A percentile compares a stretch with the other conserved stretches of the same genome.
Evolutionary conservation across 2,113 vertebrate species (phyloP).

Genomic region (Hiodon alosoides): DNA sequence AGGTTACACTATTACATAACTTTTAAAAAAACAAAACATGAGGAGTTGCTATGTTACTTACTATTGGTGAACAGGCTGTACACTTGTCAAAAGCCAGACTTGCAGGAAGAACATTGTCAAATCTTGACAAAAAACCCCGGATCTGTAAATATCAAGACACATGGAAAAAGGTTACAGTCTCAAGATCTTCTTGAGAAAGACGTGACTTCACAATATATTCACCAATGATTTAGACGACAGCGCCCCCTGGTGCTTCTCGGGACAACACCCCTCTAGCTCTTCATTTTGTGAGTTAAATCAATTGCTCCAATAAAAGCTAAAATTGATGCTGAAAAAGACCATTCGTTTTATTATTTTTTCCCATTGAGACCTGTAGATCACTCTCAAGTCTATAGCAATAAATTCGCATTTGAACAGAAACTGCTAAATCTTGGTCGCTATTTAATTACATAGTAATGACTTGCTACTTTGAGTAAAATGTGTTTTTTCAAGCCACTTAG

Average conservation of each 20-base stretch:
- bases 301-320: too few relatives aligned
- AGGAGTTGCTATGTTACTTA: slow-evolving; percentile 57
- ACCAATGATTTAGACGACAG: slow-evolving; percentile 18
- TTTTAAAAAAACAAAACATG: neutral
- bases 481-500: too few relatives aligned
- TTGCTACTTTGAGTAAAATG: too few relatives aligned
- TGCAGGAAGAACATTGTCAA: slow-evolving; percentile 96
- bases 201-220: neutral
- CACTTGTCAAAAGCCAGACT: slow-evolving; percentile 98
- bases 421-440: too few relatives aligned
- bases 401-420: too few relatives aligned
- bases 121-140: slow-evolving; percentile 92
- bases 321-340: too few relatives aligned
- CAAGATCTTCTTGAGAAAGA: neutral
- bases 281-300: too few relatives aligned
- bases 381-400: too few relatives aligned
- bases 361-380: too few relatives aligned
- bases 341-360: too few relatives aligned
- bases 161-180: slow-evolving; percentile 3
- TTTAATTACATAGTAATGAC: too few relatives aligned
- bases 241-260: slow-evolving; percentile 32
- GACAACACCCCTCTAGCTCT: too few relatives aligned
- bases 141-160: slow-evolving; percentile 66
- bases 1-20: neutral
- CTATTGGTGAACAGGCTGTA: slow-evolving; percentile 88